phyloP scores from a whole-genome alignment of 2,888 invertebrate species.

The Lottia scabra region DNA sequence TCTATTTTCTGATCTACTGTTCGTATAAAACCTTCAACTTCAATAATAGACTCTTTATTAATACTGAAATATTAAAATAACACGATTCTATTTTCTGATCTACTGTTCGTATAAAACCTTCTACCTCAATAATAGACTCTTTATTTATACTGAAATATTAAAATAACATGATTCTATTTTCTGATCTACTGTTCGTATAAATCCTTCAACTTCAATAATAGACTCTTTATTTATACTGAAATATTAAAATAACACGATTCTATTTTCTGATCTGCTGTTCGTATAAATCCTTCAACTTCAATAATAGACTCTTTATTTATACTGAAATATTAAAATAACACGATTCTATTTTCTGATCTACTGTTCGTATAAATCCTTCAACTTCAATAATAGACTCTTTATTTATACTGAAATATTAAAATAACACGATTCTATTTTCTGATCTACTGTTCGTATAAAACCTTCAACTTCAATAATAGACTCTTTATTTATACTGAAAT shows the following conservation, averaged over 20 bases:
- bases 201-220: slow-evolving; percentile 90
- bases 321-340: slow-evolving; percentile 72
- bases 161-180: too few species aligned
- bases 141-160: slow-evolving; percentile 80
- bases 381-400: slow-evolving; percentile 97
- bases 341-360: slow-evolving; percentile 77
- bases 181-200: slow-evolving; percentile 79
- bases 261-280: slow-evolving; percentile 78
- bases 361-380: slow-evolving; percentile 81
- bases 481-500: slow-evolving; percentile 87
- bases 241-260: too few species aligned
- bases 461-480: slow-evolving; percentile 94
- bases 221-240: slow-evolving; percentile 92
- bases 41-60: slow-evolving; percentile 94
- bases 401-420: slow-evolving; percentile 76
- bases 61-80: slow-evolving; percentile 75
- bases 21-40: slow-evolving; percentile 85
- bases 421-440: too few species aligned
- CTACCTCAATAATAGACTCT: slow-evolving; percentile 94
- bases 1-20: slow-evolving; percentile 78
- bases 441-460: slow-evolving; percentile 79
- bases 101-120: slow-evolving; percentile 82
- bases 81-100: too few species aligned
- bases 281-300: slow-evolving; percentile 87
- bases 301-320: slow-evolving; percentile 95